A percentile compares a stretch with the other conserved stretches of the same genome.
Evolutionary conservation across 2,888 invertebrate genomes (phyloP).

Genomic region (Ypsolopha sequella): DNA sequence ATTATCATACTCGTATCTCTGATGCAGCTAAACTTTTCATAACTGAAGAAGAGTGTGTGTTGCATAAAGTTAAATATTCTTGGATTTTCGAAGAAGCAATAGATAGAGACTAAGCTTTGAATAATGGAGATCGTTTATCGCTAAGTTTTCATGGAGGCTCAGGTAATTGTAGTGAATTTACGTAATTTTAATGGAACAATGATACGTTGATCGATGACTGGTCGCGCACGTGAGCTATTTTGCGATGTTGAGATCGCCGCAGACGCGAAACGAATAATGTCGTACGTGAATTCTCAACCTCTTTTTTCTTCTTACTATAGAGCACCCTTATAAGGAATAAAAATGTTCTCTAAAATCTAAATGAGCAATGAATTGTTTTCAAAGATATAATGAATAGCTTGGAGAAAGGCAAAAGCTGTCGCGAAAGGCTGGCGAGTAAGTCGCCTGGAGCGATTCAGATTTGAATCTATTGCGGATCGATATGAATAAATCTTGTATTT

Average conservation of each 20-base stretch:
- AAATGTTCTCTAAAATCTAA: conserved; percentile 3
- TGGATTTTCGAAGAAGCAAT: too few relatives aligned
- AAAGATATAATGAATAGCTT: conserved; percentile 18
- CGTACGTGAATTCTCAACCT: not conserved
- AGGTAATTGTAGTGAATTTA: conserved; percentile 27
- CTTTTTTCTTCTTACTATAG: not conserved
- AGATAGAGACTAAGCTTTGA: conserved; percentile 14
- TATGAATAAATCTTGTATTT: conserved; percentile 27
- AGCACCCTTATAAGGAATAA: conserved; percentile 1
- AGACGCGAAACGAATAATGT: not conserved
- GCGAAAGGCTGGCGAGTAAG: conserved; percentile 26
- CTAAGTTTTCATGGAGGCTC: conserved; percentile 15
- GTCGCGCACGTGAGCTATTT: conserved; percentile 21
- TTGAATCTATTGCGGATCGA: conserved; percentile 33
- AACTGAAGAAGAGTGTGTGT: too few relatives aligned
- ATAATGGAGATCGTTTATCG: conserved; percentile 24
- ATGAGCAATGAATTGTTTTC: conserved; percentile 14
- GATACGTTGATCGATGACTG: conserved; percentile 27
- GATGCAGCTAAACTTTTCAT: too few relatives aligned
- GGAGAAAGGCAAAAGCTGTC: conserved; percentile 30
- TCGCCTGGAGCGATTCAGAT: conserved; percentile 39
- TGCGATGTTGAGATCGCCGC: conserved; percentile 7
- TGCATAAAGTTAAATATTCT: too few relatives aligned
- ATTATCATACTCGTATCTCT: too few relatives aligned
- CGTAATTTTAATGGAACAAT: conserved; percentile 32